Evolutionary conservation across 2,888 invertebrate genomes (phyloP).

Genomic region (Mactromeris polynyma): DNA sequence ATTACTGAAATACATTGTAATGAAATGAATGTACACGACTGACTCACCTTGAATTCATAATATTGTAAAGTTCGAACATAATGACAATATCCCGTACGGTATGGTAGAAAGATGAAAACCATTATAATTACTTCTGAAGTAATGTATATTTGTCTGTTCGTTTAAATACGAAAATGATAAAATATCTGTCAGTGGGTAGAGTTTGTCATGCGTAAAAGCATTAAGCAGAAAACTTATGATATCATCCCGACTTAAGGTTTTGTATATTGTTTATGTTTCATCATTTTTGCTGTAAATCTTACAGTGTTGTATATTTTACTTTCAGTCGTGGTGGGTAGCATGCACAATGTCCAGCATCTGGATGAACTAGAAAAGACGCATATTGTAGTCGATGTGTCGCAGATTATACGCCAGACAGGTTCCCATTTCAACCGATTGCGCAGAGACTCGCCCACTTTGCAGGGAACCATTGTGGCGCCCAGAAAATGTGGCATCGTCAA

Average conservation of each 20-base stretch:
- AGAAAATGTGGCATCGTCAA: constrained; percentile 74
- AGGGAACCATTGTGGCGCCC: constrained; percentile 76
- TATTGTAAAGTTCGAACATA: not conserved
- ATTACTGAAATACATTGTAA: not conserved
- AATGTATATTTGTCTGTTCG: not conserved
- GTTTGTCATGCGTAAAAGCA: too few relatives aligned
- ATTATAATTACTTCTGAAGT: not conserved
- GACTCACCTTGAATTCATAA: not conserved
- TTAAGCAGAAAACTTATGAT: too few relatives aligned
- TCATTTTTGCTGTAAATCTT: not conserved
- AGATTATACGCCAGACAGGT: constrained; percentile 76
- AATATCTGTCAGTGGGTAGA: too few relatives aligned
- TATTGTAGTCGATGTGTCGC: constrained; percentile 75
- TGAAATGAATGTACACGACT: not conserved
- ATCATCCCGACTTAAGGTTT: too few relatives aligned
- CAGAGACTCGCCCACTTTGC: constrained; percentile 60
- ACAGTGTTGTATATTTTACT: constrained; percentile 14
- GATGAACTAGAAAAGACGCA: constrained; percentile 68
- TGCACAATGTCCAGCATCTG: constrained; percentile 69
- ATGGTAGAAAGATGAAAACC: not conserved
- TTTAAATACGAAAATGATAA: not conserved
- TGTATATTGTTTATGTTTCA: not conserved
- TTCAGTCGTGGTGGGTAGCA: constrained; percentile 79
- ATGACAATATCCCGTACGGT: not conserved
- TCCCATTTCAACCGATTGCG: constrained; percentile 57